These are phyloP conservation scores for Anthophora plumipes DNA, from an alignment of 2,888 invertebrate species.

Conservation along the genomic window DNA sequence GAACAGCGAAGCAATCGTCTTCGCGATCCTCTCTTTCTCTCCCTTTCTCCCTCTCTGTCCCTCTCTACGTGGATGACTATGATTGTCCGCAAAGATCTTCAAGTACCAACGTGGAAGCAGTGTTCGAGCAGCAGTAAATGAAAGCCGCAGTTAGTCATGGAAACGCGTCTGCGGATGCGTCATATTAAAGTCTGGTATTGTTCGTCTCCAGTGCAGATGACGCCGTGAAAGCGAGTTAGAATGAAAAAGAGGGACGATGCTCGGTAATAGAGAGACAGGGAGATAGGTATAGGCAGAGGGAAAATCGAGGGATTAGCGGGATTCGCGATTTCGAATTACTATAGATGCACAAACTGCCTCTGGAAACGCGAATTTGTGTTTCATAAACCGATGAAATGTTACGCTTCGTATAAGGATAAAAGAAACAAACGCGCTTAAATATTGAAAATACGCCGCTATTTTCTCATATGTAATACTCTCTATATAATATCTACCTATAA, in stretches of 20 bases:
- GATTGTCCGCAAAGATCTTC: slow-evolving; percentile 66
- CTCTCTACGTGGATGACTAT: slow-evolving; percentile 18
- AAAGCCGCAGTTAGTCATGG: slow-evolving; percentile 72
- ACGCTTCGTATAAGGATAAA: neutral
- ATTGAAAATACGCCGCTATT: neutral
- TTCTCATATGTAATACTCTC: too few relatives aligned
- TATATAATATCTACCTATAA: too few relatives aligned
- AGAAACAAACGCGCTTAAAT: neutral
- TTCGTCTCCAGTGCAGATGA: slow-evolving; percentile 65
- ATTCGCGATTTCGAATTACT: slow-evolving; percentile 22
- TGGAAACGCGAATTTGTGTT: slow-evolving; percentile 11
- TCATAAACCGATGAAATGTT: neutral
- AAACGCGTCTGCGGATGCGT: slow-evolving; percentile 72
- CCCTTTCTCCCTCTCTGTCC: neutral
- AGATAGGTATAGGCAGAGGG: neutral
- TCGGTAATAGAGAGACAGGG: neutral
- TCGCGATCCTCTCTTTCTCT: slow-evolving; percentile 39
- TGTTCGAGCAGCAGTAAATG: slow-evolving; percentile 74
- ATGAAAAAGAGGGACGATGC: neutral
- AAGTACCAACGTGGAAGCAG: slow-evolving; percentile 63
- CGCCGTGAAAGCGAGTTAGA: slow-evolving; percentile 38
- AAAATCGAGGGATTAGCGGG: slow-evolving; percentile 34
- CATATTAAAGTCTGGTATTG: slow-evolving; percentile 79
- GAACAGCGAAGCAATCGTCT: slow-evolving; percentile 41
- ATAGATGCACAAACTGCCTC: neutral